phyloP scores from a whole-genome alignment of 2,113 vertebrate genomes.

The Oreotragus oreotragus region DNA sequence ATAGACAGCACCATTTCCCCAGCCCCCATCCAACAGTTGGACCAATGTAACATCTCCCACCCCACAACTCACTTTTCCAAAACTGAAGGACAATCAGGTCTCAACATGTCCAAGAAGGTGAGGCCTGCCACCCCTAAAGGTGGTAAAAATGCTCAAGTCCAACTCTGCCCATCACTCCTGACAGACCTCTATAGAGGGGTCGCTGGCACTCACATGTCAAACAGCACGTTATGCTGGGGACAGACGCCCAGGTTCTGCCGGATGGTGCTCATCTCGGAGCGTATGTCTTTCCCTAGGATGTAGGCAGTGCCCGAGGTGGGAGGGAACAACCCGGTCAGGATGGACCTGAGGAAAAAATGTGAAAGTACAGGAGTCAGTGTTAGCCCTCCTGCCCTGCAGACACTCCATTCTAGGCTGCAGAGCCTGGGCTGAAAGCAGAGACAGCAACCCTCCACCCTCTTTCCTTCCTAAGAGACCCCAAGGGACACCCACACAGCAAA shows the following conservation, averaged over 20 bases:
- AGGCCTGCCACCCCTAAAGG: background rate
- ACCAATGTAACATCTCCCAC: background rate
- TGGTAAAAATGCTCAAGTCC: background rate
- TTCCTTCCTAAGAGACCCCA: background rate
- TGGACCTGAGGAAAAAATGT: slow-evolving; percentile 86
- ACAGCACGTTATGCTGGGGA: slow-evolving; percentile 97
- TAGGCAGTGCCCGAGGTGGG: slow-evolving; percentile 97
- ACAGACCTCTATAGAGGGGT: background rate
- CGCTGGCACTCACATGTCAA: slow-evolving; percentile 92
- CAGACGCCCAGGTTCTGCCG: slow-evolving; percentile 95
- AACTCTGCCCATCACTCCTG: fast-evolving
- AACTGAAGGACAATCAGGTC: background rate
- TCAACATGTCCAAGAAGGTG: background rate
- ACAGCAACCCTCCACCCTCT: fast-evolving
- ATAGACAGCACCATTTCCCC: background rate
- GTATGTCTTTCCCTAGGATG: slow-evolving; percentile 95
- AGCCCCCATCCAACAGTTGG: background rate
- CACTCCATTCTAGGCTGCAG: background rate
- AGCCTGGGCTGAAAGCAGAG: background rate
- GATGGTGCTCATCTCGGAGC: slow-evolving; percentile 90
- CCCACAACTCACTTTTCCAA: background rate
- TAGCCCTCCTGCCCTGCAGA: fast-evolving
- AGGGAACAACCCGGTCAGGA: slow-evolving; percentile 95
- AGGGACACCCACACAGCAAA: background rate
- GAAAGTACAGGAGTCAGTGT: background rate